Evolutionary conservation across 1,140 invertebrate species (phyloP), one percentile per base, ranked within the genome.

Genomic region (Pseudachorutes palmiensis): DNA sequence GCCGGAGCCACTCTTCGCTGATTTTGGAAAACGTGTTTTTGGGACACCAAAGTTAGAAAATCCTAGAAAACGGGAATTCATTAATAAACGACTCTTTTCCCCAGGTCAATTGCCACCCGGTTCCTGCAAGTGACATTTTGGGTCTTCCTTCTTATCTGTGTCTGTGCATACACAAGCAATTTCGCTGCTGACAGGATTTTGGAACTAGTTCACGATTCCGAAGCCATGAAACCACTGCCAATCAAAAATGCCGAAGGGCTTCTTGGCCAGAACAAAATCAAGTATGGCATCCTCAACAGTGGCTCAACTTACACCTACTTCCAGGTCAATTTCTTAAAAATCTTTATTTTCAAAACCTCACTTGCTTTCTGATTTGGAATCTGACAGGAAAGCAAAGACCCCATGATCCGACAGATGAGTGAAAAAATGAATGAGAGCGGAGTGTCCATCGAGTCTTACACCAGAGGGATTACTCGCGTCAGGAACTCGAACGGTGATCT

Each of bases 91-190:
- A 9, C 30, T 61, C 30, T 30, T 61, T 32, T 36, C 19, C 9
- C 19, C 5, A 61, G 59, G 26, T 61, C 59, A 61, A 61, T 61
- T 61, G 59, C 59, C 3, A 61, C 59, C 2, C 26, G 59, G 9
- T 9, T 61, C 2, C 29, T 61, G 29, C 59, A 61, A 61, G 32
- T 61, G 32, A 61, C 30, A 2, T 30, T 61, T 26, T 61, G 59
- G 59, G 31, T 61, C 30, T 61, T 30, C 19, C 9, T 61, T 9
- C 5, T 61, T 24, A 19, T 61, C 14, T 12, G 5, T 24, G 29
- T 61, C 59, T 61, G 9, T 3, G 59, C 59, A 14, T 61, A 61
- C 59, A 24, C 59, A 9, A 36, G 29, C 19, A 61, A 61, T 24
- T 61, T 61, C 30, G 59, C 59, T 12, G 59, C 59, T 19, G 32